Percentiles rank a stretch among this genome's conserved stretches.
phyloP scores from a whole-genome alignment of 2,888 invertebrate genomes.

The Macrophya alboannulata region DNA sequence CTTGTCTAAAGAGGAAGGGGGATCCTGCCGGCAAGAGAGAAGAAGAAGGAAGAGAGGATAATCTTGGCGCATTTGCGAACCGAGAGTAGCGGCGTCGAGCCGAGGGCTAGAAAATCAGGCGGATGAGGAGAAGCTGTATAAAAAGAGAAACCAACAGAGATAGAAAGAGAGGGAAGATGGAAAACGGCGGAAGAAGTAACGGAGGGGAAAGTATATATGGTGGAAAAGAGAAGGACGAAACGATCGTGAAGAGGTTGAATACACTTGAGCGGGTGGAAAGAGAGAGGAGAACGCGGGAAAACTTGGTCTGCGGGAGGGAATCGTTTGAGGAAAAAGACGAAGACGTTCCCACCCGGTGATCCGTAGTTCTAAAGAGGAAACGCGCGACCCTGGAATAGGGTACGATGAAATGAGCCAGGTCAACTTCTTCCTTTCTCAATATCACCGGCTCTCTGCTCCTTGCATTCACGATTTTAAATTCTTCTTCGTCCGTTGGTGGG shows the following conservation, averaged over 20 bases:
- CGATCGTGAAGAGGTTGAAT: conserved; percentile 31
- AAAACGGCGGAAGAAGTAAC: conserved; percentile 48
- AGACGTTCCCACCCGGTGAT: conserved; percentile 22
- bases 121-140: conserved; percentile 21
- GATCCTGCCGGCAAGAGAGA: conserved; percentile 31
- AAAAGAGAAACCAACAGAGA: background rate
- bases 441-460: conserved; percentile 15
- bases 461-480: background rate
- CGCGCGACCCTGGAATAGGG: conserved; percentile 28
- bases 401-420: conserved; percentile 18
- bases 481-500: background rate
- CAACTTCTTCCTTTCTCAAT: conserved; percentile 40
- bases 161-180: background rate
- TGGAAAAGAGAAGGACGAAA: conserved; percentile 32
- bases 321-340: conserved; percentile 19
- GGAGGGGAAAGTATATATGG: conserved; percentile 52
- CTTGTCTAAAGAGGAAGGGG: background rate
- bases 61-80: conserved; percentile 56
- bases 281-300: conserved; percentile 21
- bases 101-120: conserved; percentile 21
- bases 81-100: conserved; percentile 25
- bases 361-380: conserved; percentile 25
- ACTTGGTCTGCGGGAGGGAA: conserved; percentile 18
- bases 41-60: conserved; percentile 27
- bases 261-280: background rate